Conservation (phyloP, 1,140 invertebrate genomes). For the Holotrichia oblita region DNA sequence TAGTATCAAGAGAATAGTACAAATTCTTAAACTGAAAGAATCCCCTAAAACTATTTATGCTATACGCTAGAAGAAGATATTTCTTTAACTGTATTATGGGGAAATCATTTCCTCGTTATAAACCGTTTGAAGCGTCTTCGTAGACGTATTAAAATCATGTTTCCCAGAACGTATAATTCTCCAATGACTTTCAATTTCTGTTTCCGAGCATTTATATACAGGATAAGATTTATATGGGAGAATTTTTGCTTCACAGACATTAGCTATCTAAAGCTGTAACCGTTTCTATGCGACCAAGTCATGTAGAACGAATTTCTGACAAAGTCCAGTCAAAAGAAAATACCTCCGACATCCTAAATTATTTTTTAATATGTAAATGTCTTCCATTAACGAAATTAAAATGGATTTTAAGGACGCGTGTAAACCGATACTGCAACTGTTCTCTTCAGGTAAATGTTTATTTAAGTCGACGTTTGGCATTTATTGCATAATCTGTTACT, state of each 20-base stretch:
- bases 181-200: too few relatives aligned
- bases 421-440: background rate
- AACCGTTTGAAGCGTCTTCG: too few relatives aligned
- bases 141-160: too few relatives aligned
- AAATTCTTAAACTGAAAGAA: too few relatives aligned
- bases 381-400: constrained; percentile 3
- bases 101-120: too few relatives aligned
- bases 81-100: too few relatives aligned
- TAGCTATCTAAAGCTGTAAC: constrained; percentile 3
- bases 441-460: background rate
- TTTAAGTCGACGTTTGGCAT: background rate
- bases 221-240: background rate
- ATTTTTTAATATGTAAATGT: constrained; percentile 22
- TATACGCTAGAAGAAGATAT: too few relatives aligned
- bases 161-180: too few relatives aligned
- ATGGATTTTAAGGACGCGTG: background rate
- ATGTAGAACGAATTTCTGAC: constrained; percentile 1
- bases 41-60: too few relatives aligned
- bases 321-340: background rate
- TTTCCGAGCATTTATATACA: background rate
- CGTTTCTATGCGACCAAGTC: background rate
- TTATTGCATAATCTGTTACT: background rate
- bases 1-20: too few relatives aligned
- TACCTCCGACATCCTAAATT: background rate
- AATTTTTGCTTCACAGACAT: background rate